Percentiles rank a stretch among this genome's conserved stretches.
Conservation (phyloP, 2,888 invertebrate species). For the Scaptomyza flava region DNA sequence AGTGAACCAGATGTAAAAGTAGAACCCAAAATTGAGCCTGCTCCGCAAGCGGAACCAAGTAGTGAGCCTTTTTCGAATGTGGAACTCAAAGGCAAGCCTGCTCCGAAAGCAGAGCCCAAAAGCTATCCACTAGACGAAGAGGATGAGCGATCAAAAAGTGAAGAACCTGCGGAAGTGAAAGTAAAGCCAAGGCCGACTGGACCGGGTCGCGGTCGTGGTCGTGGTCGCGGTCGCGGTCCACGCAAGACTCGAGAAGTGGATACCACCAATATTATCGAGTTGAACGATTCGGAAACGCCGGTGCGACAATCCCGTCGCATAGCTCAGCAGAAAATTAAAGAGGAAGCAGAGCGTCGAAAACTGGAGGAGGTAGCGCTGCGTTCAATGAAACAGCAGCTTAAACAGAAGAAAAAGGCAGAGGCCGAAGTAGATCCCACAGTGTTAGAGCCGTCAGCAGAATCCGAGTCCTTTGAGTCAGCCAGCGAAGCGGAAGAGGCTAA, state of each 20-base stretch:
- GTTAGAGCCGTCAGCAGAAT: constrained; percentile 74
- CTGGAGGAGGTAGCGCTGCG: constrained; percentile 90
- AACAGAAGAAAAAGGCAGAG: constrained; percentile 85
- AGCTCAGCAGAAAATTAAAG: constrained; percentile 94
- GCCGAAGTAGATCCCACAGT: constrained; percentile 82
- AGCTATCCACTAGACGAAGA: neutral
- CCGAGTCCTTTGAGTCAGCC: constrained; percentile 72
- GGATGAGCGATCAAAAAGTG: constrained; percentile 30
- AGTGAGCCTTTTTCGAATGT: neutral
- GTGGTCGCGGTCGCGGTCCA: constrained; percentile 66
- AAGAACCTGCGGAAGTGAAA: constrained; percentile 27
- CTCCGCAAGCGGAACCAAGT: constrained; percentile 20
- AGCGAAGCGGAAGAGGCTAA: constrained; percentile 80
- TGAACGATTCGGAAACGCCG: constrained; percentile 80
- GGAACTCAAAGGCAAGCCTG: neutral
- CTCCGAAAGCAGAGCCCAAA: constrained; percentile 15
- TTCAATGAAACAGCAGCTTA: constrained; percentile 88
- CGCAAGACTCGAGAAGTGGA: constrained; percentile 82
- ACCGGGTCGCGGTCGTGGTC: constrained; percentile 45
- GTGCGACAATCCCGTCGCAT: constrained; percentile 93
- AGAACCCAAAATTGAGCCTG: constrained; percentile 5
- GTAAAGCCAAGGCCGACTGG: constrained; percentile 16
- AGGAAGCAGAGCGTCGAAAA: constrained; percentile 91
- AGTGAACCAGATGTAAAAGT: neutral
- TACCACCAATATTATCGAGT: constrained; percentile 82